Evolutionary conservation across 2,113 vertebrate genomes (phyloP), one percentile per base, ranked within the genome.

Genomic region (Podiceps cristatus): DNA sequence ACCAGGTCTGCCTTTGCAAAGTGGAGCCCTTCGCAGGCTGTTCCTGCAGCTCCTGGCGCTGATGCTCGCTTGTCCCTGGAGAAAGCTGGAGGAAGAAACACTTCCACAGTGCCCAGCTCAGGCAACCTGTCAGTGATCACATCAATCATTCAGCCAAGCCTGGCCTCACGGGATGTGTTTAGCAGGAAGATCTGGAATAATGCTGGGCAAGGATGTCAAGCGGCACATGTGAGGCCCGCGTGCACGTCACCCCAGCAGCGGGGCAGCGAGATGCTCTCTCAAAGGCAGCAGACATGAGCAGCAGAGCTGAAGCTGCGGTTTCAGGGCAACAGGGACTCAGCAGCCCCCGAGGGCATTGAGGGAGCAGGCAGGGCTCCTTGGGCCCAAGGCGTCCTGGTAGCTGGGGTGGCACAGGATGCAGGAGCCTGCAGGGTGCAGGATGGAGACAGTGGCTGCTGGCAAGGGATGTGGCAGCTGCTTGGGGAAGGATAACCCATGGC

Each of bases 351-450:
- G 77, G 60, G 18, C 0, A 3, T 31, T 37, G 23, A 33, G 25
- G 35, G 16, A 89, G 59, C 29, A 35, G 63, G 11, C 33, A 85
- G 33, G 11, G 52, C 24, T 76, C 18, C 60, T 47, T 28, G 2
- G 1, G 27, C 44, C n/a, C 53, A 12, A 9, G 2, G 15, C 13
- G 25, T 28, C 11, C 53, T 19, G 10, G 45, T 28, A 59, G 16
- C 7, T 24, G n/a, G 13, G 7, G 17, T 40, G 72, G 16, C 1
- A 2, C 0, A 2, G 52, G 29, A 2, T n/a, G 5, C 0, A 0
- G 40, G 67, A 47, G 12, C 18, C 67, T 13, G 27, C n/a, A 11
- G 55, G 25, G 9, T 33, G n/a, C 27, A 29, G 35, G 33, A 22
- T 56, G 33, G 42, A 80, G 40, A 31, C 2, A 5, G 15, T 23